These are phyloP conservation scores for Drosophila trapezifrons DNA, from an alignment of 1,140 invertebrate genomes.

Conservation along the genomic window DNA sequence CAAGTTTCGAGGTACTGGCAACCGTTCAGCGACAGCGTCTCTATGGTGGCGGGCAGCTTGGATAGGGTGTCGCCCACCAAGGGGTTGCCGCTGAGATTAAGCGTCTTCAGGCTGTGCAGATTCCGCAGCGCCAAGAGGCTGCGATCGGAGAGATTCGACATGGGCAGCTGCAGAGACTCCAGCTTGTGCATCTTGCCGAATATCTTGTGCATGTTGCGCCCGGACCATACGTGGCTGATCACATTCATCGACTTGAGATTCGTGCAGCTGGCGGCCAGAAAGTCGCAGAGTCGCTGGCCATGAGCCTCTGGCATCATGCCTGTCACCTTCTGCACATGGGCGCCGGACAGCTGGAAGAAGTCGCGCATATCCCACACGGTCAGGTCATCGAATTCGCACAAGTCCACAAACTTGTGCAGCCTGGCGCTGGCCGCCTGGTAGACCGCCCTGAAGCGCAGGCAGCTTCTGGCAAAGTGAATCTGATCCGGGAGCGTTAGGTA, in stretches of 20 bases:
- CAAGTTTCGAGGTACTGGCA: background rate
- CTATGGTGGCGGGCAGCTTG: conserved; percentile 26
- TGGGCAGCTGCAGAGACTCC: conserved; percentile 9
- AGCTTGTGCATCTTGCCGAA: conserved; percentile 26
- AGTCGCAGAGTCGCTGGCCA: conserved; percentile 42
- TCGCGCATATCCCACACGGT: conserved; percentile 66
- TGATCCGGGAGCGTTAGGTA: no score
- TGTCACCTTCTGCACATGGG: conserved; percentile 18
- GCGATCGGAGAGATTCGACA: conserved; percentile 14
- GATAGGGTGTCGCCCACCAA: conserved; percentile 24
- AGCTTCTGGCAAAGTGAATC: conserved; percentile 53
- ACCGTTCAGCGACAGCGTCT: conserved; percentile 17
- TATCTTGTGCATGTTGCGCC: conserved; percentile 28
- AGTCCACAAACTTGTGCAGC: conserved; percentile 29
- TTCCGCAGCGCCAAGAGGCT: conserved; percentile 8
- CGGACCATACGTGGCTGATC: background rate
- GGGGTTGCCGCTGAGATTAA: conserved; percentile 33
- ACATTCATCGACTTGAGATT: conserved; percentile 47
- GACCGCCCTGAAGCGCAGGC: conserved; percentile 44
- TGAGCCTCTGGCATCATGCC: conserved; percentile 31
- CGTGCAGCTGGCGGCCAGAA: conserved; percentile 29
- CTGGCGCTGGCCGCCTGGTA: conserved; percentile 28
- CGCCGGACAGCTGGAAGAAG: conserved; percentile 60
- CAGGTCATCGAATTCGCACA: conserved; percentile 21
- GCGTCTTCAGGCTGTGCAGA: conserved; percentile 31